A percentile compares a stretch with the other conserved stretches of the same genome.
These are phyloP conservation scores for Misgurnus anguillicaudatus DNA, from an alignment of 2,113 vertebrate genomes.

Conservation along the genomic window DNA sequence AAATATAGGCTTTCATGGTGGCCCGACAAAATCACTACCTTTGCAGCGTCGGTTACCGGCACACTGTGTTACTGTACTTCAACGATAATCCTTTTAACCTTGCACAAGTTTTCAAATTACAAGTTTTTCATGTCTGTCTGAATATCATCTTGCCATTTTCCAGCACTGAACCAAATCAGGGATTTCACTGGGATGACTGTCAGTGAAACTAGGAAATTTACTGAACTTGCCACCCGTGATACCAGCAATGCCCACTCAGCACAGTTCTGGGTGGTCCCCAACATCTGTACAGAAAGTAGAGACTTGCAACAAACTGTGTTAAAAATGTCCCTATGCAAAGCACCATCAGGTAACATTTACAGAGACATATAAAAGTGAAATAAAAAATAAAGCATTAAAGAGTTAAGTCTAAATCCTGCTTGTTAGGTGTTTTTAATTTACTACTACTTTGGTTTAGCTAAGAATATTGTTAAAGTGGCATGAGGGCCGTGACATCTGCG, in stretches of 20 bases:
- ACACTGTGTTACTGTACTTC: slow-evolving; percentile 36
- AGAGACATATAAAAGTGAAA: too few species aligned
- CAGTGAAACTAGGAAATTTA: slow-evolving; percentile 57
- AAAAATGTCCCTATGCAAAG: neutral
- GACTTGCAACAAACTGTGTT: neutral
- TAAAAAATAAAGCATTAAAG: too few species aligned
- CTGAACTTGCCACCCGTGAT: slow-evolving; percentile 62
- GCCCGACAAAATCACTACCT: slow-evolving; percentile 27
- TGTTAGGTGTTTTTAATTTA: too few species aligned
- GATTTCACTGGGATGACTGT: slow-evolving; percentile 52
- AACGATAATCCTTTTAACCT: slow-evolving; percentile 27
- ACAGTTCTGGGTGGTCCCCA: slow-evolving; percentile 61
- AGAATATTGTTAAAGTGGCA: too few species aligned
- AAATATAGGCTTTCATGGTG: neutral
- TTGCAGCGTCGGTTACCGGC: slow-evolving; percentile 44
- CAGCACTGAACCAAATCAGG: slow-evolving; percentile 50
- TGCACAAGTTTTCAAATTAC: slow-evolving; percentile 37
- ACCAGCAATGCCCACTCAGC: slow-evolving; percentile 58
- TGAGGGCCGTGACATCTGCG: too few species aligned
- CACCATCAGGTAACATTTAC: neutral
- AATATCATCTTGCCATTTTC: slow-evolving; percentile 13
- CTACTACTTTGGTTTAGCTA: too few species aligned
- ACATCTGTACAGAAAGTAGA: neutral
- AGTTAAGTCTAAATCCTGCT: too few species aligned
- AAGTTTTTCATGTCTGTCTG: slow-evolving; percentile 37